phyloP scores from a whole-genome alignment of 2,797 vertebrate species.

The Coracias cyanogaster region DNA sequence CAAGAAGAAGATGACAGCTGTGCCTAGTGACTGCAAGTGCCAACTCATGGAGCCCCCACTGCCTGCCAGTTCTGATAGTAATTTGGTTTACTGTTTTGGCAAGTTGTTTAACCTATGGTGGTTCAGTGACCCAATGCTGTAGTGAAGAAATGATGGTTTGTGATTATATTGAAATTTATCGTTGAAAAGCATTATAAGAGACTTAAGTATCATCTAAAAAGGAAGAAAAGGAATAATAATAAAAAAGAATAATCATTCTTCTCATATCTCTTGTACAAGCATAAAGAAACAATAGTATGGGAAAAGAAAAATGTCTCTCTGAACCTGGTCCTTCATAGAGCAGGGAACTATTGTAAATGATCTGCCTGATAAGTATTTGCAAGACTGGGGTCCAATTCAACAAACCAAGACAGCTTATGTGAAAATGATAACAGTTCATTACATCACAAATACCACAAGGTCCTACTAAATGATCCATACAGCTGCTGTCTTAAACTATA shows the following conservation, averaged over 20 bases:
- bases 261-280: neutral
- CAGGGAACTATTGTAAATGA: neutral
- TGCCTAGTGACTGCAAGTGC: neutral
- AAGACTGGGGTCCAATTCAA: neutral
- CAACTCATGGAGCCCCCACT: neutral
- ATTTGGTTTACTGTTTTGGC: neutral
- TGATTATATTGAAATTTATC: neutral
- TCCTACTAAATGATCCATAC: neutral
- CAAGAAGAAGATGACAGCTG: neutral
- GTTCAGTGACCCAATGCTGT: neutral
- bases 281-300: neutral
- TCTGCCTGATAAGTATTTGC: neutral
- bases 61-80: neutral
- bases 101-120: neutral
- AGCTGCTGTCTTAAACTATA: neutral
- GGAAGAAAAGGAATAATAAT: neutral
- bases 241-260: neutral
- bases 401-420: neutral
- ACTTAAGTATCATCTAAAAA: neutral
- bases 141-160: neutral
- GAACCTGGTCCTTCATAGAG: neutral
- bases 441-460: neutral
- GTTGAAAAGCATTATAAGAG: neutral
- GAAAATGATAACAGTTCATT: neutral
- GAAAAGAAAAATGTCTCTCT: neutral